Conservation (phyloP, 2,113 vertebrate species). For the human (Homo sapiens) region DNA sequence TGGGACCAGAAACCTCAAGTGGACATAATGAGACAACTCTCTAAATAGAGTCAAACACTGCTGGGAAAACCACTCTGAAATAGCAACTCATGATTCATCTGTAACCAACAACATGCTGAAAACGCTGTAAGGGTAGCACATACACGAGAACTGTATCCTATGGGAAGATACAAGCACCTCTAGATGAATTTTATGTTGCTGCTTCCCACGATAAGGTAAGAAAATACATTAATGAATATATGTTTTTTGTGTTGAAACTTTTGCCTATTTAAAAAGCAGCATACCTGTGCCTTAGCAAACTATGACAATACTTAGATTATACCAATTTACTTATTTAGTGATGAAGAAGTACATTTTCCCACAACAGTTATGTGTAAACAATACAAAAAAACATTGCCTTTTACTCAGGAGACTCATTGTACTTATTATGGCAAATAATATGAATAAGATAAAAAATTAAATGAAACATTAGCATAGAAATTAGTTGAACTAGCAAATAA, state of each 20-base stretch:
- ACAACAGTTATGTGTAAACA: neutral
- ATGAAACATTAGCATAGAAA: neutral
- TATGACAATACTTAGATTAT: neutral
- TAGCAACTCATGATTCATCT: neutral
- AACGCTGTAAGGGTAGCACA: neutral
- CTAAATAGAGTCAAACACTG: neutral
- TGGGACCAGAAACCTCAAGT: neutral
- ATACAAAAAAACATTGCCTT: neutral
- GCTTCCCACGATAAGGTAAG: neutral
- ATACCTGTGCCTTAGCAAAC: neutral
- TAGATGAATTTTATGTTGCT: neutral
- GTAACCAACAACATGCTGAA: neutral
- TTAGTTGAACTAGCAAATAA: neutral
- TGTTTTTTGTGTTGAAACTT: neutral
- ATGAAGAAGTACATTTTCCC: neutral
- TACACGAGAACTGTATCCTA: neutral
- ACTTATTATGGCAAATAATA: neutral
- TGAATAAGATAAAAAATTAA: neutral
- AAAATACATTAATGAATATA: neutral
- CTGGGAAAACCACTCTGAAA: neutral
- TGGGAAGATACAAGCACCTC: neutral
- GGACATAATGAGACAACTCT: neutral
- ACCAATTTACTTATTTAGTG: neutral
- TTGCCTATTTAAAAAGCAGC: neutral
- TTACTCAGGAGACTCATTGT: neutral